Conservation (phyloP, 2,888 invertebrate genomes). For the Eudasyphora cyanicolor region DNA sequence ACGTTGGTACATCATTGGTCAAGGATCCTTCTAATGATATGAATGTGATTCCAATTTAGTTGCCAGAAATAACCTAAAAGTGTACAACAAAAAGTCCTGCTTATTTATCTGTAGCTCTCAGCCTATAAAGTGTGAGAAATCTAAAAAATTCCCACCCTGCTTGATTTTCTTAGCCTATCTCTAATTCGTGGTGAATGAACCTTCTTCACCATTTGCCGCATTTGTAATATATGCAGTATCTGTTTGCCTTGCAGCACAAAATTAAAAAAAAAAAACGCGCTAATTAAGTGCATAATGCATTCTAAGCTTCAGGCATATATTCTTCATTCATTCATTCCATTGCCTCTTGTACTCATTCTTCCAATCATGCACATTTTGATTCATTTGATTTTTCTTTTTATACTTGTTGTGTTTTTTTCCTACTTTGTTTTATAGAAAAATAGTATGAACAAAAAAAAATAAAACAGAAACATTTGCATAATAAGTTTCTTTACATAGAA, state of each 20-base stretch:
- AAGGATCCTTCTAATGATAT: too few relatives aligned
- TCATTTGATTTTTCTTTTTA: conserved; percentile 29
- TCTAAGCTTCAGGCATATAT: conserved; percentile 5
- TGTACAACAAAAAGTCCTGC: too few relatives aligned
- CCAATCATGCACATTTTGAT: conserved; percentile 19
- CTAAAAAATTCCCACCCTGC: too few relatives aligned
- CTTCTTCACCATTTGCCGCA: background rate
- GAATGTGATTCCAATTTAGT: too few relatives aligned
- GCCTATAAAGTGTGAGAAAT: too few relatives aligned
- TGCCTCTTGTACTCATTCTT: background rate
- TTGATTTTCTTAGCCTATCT: too few relatives aligned
- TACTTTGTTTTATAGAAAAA: background rate
- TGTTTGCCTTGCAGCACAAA: conserved; percentile 49
- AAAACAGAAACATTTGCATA: conserved; percentile 59
- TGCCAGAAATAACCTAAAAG: too few relatives aligned
- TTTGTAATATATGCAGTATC: conserved; percentile 14
- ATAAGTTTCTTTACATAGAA: conserved; percentile 31
- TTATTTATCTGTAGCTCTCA: too few relatives aligned
- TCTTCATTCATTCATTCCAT: conserved; percentile 6
- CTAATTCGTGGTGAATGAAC: too few relatives aligned
- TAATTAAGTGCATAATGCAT: conserved; percentile 66
- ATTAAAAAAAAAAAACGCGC: conserved; percentile 22
- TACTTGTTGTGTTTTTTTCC: background rate
- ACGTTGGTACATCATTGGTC: too few relatives aligned
- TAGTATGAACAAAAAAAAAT: conserved; percentile 27